Conservation (phyloP, 2,888 invertebrate genomes). For the Caenorhabditis sp. region DNA sequence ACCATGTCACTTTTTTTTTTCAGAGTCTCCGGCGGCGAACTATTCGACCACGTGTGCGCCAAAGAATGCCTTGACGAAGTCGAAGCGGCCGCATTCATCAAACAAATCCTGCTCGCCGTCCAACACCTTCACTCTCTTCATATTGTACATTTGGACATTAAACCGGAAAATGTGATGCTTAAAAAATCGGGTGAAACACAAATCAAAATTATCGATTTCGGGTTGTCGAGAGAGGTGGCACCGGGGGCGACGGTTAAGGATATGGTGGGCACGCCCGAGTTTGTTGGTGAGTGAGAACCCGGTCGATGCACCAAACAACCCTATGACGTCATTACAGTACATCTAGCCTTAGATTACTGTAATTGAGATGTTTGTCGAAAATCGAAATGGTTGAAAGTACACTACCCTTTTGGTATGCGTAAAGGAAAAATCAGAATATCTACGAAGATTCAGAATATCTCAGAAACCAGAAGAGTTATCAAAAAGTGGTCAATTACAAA, state of each 20-base stretch:
- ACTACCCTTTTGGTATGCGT: too few relatives aligned
- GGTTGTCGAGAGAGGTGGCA: slow-evolving; percentile 74
- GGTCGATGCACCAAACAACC: too few relatives aligned
- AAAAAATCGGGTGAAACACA: slow-evolving; percentile 72
- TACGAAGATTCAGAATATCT: too few relatives aligned
- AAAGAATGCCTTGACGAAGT: slow-evolving; percentile 75
- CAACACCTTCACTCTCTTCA: slow-evolving; percentile 77
- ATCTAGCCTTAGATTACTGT: too few relatives aligned
- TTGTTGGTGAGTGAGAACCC: slow-evolving; percentile 72
- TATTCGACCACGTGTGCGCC: slow-evolving; percentile 77
- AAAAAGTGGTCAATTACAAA: too few relatives aligned
- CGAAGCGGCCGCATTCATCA: slow-evolving; percentile 77
- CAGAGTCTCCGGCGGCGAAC: slow-evolving; percentile 78
- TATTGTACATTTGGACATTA: slow-evolving; percentile 79
- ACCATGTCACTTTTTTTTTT: slow-evolving; percentile 39
- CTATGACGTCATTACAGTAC: too few relatives aligned
- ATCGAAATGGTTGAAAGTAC: too few relatives aligned
- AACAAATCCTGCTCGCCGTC: slow-evolving; percentile 78
- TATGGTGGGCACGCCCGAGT: slow-evolving; percentile 76
- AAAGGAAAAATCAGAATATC: too few relatives aligned
- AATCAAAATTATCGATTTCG: slow-evolving; percentile 79
- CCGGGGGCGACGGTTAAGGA: slow-evolving; percentile 74
- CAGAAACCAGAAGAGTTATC: too few relatives aligned
- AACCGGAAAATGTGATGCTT: slow-evolving; percentile 79
- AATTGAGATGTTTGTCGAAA: too few relatives aligned